Conservation (phyloP, 2,113 vertebrate genomes). For the Notothenia rossii region DNA sequence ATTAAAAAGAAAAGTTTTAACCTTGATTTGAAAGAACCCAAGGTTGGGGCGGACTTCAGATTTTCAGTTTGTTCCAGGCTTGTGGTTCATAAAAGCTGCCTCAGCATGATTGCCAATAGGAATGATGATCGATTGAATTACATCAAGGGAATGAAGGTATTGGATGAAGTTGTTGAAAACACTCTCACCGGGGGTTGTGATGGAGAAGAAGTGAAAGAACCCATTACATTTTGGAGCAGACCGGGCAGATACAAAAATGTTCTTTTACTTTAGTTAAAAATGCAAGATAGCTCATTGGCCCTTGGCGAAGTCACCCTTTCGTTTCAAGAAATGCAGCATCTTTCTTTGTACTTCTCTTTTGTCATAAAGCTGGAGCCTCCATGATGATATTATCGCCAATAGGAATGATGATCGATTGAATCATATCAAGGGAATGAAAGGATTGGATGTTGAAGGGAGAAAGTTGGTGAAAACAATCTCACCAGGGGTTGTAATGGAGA, state of each 20-base stretch:
- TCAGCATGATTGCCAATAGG: background rate
- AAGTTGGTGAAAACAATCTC: background rate
- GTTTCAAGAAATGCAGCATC: too few species aligned
- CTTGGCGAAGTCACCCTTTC: too few species aligned
- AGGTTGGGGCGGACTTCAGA: too few species aligned
- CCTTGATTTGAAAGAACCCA: too few species aligned
- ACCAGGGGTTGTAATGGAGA: background rate
- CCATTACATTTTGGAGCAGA: too few species aligned
- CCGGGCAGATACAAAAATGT: too few species aligned
- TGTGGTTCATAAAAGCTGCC: too few species aligned
- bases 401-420: background rate
- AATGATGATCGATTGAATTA: background rate
- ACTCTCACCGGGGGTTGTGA: background rate
- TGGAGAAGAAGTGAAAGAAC: slow-evolving; percentile 16
- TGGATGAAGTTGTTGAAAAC: background rate
- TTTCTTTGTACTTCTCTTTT: too few species aligned
- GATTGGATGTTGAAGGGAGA: background rate
- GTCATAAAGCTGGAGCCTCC: background rate
- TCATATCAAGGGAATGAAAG: background rate
- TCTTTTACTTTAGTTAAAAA: too few species aligned
- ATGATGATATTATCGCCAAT: background rate
- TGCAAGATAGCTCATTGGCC: too few species aligned
- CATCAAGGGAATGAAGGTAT: background rate
- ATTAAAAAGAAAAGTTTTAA: too few species aligned
- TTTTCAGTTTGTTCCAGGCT: too few species aligned